phyloP scores from a whole-genome alignment of 2,888 invertebrate genomes.

The Deilephila porcellus region DNA sequence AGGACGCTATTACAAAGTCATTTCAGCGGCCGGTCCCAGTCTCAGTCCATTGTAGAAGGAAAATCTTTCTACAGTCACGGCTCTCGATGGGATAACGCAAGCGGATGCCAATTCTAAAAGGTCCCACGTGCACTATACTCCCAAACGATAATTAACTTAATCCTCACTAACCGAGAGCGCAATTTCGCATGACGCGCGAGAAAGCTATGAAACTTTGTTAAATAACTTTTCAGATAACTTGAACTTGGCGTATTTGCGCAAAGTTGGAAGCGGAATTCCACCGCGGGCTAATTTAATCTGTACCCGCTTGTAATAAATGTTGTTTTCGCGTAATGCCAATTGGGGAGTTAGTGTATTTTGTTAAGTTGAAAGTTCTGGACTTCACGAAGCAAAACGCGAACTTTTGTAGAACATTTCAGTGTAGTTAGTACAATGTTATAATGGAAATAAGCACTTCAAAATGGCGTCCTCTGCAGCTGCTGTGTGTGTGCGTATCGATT shows the following conservation, averaged over 20 bases:
- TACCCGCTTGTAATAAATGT: constrained; percentile 83
- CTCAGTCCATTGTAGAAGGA: constrained; percentile 83
- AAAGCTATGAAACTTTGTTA: constrained; percentile 85
- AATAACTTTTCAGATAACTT: constrained; percentile 86
- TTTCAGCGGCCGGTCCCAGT: constrained; percentile 77
- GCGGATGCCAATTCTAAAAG: constrained; percentile 61
- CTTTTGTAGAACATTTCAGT: constrained; percentile 85
- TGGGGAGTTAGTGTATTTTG: constrained; percentile 75
- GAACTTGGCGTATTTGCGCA: constrained; percentile 82
- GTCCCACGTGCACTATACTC: constrained; percentile 57
- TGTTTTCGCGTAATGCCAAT: constrained; percentile 82
- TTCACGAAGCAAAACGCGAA: constrained; percentile 85
- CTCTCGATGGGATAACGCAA: constrained; percentile 84
- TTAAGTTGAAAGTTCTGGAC: constrained; percentile 81
- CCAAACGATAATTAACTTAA: constrained; percentile 74
- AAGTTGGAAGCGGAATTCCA: constrained; percentile 81
- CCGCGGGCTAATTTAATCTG: constrained; percentile 82
- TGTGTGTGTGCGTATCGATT: constrained; percentile 73
- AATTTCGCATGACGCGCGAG: constrained; percentile 71
- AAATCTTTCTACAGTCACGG: constrained; percentile 85
- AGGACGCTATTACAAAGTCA: constrained; percentile 81
- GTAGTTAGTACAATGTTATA: constrained; percentile 85
- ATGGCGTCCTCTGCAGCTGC: constrained; percentile 82
- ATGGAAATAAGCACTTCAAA: constrained; percentile 85
- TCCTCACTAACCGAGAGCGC: constrained; percentile 64